These are phyloP conservation scores for Hydrophis major DNA, from an alignment of 2,797 vertebrate species.

Conservation along the genomic window DNA sequence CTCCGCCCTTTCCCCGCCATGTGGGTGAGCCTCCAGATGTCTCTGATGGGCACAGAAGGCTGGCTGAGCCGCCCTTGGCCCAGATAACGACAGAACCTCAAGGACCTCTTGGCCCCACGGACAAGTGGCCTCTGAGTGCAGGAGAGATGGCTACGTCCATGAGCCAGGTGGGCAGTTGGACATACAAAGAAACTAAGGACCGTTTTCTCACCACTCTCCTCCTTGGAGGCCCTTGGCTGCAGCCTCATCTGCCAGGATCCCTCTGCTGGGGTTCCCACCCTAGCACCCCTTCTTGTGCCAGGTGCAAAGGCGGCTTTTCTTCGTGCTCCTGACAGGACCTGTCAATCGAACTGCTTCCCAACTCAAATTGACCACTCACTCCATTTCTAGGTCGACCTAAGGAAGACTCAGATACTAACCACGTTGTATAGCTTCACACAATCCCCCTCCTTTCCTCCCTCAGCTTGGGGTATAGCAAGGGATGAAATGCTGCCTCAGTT, in stretches of 20 bases:
- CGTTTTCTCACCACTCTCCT: neutral
- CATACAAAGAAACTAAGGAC: neutral
- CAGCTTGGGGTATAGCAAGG: neutral
- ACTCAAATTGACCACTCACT: fast-evolving
- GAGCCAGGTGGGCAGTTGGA: neutral
- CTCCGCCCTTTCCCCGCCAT: neutral
- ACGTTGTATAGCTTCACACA: neutral
- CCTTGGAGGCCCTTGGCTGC: neutral
- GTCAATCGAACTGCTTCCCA: neutral
- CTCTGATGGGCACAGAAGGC: neutral
- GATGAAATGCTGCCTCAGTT: neutral
- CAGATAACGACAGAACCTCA: neutral
- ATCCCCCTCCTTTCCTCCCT: neutral
- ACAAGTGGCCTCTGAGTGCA: neutral
- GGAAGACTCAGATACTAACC: neutral
- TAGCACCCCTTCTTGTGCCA: neutral
- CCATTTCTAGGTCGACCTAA: neutral
- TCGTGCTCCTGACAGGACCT: fast-evolving
- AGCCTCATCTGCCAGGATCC: neutral
- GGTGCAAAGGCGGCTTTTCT: neutral
- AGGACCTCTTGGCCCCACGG: neutral
- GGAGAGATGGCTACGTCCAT: neutral
- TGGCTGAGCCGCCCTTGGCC: neutral
- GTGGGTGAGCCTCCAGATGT: neutral
- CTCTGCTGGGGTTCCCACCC: neutral